Evolutionary conservation across 2,113 vertebrate genomes (phyloP).

Genomic region (Gallinago jamesoni): DNA sequence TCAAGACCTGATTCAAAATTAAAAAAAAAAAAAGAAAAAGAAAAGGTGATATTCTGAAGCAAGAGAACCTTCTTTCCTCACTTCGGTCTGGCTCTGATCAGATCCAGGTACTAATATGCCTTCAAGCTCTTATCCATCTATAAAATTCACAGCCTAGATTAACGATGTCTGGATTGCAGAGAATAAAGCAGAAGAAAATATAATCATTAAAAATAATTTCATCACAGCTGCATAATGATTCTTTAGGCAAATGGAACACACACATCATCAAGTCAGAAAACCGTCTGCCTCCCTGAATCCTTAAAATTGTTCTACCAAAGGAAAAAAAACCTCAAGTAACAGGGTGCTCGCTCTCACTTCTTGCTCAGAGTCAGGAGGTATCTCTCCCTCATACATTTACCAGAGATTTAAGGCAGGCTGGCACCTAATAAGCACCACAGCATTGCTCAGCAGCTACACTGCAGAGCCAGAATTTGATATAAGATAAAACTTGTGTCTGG

Average conservation of each 20-base stretch:
- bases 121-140: background rate
- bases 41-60: background rate
- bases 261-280: background rate
- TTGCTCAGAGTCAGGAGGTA: background rate
- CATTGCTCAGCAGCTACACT: background rate
- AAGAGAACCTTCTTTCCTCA: background rate
- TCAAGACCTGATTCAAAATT: slow-evolving; percentile 53
- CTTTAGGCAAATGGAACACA: background rate
- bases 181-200: background rate
- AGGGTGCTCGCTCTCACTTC: background rate
- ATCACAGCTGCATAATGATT: background rate
- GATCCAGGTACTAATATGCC: background rate
- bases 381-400: background rate
- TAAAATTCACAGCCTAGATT: background rate
- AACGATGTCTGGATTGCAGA: background rate
- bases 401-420: slow-evolving; percentile 27
- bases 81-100: background rate
- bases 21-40: background rate
- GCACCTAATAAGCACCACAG: background rate
- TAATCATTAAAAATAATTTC: background rate
- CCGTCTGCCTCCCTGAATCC: background rate
- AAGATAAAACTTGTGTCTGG: slow-evolving; percentile 14
- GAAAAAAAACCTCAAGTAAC: background rate
- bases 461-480: background rate
- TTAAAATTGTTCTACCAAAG: background rate